Percentiles rank a stretch among this genome's conserved stretches.
Conservation (phyloP, 2,113 vertebrate species). For the Hippocampus barbouri region DNA sequence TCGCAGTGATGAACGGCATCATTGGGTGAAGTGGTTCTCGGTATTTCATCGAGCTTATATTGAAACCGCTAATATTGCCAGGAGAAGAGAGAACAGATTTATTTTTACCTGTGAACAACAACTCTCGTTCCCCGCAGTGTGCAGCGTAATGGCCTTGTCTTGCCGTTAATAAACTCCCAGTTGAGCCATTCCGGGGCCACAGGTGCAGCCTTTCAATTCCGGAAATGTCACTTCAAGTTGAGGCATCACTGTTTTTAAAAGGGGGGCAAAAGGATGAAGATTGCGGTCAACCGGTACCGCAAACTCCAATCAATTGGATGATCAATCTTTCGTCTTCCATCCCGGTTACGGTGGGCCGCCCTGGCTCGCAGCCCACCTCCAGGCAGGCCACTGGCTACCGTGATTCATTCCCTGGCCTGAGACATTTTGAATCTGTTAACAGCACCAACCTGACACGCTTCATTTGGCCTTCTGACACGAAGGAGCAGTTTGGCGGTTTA, state of each 20-base stretch:
- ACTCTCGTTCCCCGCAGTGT: neutral
- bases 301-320: conserved; percentile 7
- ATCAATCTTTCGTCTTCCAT: conserved; percentile 18
- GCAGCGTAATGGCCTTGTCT: neutral
- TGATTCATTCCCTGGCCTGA: neutral
- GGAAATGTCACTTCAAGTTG: conserved; percentile 21
- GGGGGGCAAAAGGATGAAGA: neutral
- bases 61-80: neutral
- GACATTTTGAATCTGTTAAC: neutral
- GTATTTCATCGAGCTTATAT: neutral
- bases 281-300: neutral
- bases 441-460: neutral
- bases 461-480: neutral
- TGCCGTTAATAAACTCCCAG: conserved; percentile 30
- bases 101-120: conserved; percentile 9
- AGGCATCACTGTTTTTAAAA: conserved; percentile 14
- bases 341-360: neutral
- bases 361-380: neutral
- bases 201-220: conserved; percentile 13
- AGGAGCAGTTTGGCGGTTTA: neutral
- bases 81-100: neutral
- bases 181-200: conserved; percentile 8
- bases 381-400: neutral
- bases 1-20: neutral
- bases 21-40: neutral